Evolutionary conservation across 2,888 invertebrate species (phyloP).

Genomic region (Serripes groenlandicus): DNA sequence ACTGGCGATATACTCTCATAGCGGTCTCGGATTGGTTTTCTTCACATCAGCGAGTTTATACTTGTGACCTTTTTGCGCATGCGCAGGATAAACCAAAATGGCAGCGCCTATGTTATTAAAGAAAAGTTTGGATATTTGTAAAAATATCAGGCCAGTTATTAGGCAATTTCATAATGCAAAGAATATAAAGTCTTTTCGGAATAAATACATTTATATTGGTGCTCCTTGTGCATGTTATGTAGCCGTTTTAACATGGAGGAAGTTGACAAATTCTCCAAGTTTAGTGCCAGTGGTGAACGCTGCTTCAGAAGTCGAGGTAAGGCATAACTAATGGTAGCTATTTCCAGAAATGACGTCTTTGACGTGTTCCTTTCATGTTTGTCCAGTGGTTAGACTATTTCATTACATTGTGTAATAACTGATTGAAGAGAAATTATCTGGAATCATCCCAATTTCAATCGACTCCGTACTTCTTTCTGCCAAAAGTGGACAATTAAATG

Average conservation of each 20-base stretch:
- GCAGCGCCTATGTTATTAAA: constrained; percentile 57
- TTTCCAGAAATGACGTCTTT: constrained; percentile 6
- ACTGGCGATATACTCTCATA: too few species aligned
- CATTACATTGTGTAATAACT: too few species aligned
- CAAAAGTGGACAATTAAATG: too few species aligned
- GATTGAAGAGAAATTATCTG: too few species aligned
- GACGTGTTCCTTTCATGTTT: too few species aligned
- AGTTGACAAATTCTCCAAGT: background rate
- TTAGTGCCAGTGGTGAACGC: background rate
- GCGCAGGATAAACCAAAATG: constrained; percentile 56
- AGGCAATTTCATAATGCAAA: constrained; percentile 52
- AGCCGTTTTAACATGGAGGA: constrained; percentile 14
- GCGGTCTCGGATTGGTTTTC: too few species aligned
- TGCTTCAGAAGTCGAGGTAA: background rate
- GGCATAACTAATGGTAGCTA: background rate
- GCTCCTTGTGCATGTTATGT: constrained; percentile 56
- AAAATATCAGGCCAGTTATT: constrained; percentile 10
- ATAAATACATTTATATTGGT: constrained; percentile 48
- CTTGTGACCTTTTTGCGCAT: constrained; percentile 58
- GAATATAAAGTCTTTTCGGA: constrained; percentile 20
- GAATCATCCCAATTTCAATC: too few species aligned
- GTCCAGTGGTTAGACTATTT: too few species aligned
- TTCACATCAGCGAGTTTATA: constrained; percentile 43
- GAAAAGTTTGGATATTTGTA: constrained; percentile 11
- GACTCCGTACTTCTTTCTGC: too few species aligned